Conservation (phyloP, 2,113 vertebrate genomes). For the Nyctibius bracteatus region DNA sequence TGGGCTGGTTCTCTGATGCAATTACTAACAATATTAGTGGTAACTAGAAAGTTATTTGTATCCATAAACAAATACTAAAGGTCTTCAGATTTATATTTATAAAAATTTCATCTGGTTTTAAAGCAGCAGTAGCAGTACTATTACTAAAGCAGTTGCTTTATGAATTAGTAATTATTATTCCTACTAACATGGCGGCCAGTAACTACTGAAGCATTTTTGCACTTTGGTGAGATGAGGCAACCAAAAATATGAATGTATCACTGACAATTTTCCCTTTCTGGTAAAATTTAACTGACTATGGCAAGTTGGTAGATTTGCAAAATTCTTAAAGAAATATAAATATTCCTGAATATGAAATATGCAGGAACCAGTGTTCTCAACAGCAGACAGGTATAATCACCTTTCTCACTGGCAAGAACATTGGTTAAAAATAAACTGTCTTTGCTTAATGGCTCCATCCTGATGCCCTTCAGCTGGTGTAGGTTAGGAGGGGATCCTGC, state of each 20-base stretch:
- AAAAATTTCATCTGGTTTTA: not conserved
- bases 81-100: not conserved
- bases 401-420: not conserved
- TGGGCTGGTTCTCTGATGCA: not conserved
- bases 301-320: not conserved
- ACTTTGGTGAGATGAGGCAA: not conserved
- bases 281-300: not conserved
- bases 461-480: not conserved
- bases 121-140: not conserved
- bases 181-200: not conserved
- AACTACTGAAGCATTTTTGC: not conserved
- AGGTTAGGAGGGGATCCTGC: not conserved
- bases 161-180: not conserved
- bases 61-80: not conserved
- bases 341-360: not conserved
- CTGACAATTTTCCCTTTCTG: not conserved
- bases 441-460: not conserved
- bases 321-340: not conserved
- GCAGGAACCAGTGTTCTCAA: not conserved
- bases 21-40: not conserved
- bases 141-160: not conserved
- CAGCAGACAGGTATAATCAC: not conserved
- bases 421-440: not conserved
- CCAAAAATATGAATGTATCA: not conserved
- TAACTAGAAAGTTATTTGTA: not conserved